Base-by-base conservation (phyloP, 2,113 vertebrate genomes). In the Protomyctophum bolini region DNA sequence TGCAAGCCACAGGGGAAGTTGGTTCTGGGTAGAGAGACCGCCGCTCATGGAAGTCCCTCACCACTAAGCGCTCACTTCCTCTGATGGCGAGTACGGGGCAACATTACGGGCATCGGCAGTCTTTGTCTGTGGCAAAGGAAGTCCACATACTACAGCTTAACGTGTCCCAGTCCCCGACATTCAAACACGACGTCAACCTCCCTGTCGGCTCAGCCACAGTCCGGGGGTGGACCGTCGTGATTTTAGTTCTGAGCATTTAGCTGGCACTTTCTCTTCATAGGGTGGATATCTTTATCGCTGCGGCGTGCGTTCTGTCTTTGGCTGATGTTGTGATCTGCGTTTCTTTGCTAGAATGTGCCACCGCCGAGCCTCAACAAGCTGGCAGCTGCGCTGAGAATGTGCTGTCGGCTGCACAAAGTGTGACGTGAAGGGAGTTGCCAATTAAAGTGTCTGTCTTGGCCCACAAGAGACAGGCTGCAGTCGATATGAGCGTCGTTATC, bases 1-100 rank as follows among this genome's bases (percentile, higher is more conserved):
- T 86, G 72, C 68, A 70, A 66, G 21, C 75, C 79, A 6, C 86
- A 86, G 33, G 33, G 33, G 33, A 41, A 41, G 33, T 41, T 41
- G 33, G 33, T 41, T 41, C 33, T 41, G 33, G 33, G 33, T 41
- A 41, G 33, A 2, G 70, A 12, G 59, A 65, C 59, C 14, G 56
- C 74, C 52, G 51, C 72, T 63, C 69, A 68, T 80, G 65, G 87
- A 83, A 79, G 63, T n/a, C 75, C 72, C 68, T 70, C 10, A 3
- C 58, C 71, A 75, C 79, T 69, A 65, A 81, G 62, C 63, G 68
- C 55, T 66, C 71, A 72, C 81, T 86, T 85, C 81, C 80, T 83
- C 78, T 74, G 81, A 86, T 81, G 84, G 61, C 67, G 33, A 56
- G 5, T 41, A 41, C 2, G 33, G 33, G 33, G 33, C 33, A 41